Conservation (phyloP, 2,888 invertebrate genomes). For the Conomelus anceps region DNA sequence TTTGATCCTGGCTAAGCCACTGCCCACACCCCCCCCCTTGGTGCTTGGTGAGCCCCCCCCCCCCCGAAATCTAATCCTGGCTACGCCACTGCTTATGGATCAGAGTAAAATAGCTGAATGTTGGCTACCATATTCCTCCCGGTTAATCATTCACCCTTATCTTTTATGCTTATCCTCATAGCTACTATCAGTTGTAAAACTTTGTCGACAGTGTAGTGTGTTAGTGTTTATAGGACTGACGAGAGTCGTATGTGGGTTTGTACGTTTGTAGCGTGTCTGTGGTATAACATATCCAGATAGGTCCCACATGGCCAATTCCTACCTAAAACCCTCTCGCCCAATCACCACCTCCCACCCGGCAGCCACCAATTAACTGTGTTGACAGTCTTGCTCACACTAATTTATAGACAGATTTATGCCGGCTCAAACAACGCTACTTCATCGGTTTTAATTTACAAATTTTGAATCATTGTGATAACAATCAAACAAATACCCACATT, state of each 20-base stretch:
- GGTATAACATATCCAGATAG: not conserved
- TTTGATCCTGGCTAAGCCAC: too few relatives aligned
- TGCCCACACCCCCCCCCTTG: too few relatives aligned
- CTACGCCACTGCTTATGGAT: too few relatives aligned
- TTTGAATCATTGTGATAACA: not conserved
- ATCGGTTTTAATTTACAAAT: not conserved
- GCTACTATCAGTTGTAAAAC: not conserved
- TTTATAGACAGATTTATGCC: not conserved
- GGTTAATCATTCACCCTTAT: not conserved
- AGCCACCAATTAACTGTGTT: not conserved
- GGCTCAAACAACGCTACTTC: not conserved
- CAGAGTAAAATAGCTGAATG: not conserved
- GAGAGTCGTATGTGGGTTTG: not conserved
- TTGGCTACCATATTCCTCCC: not conserved
- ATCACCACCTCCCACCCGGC: too few relatives aligned
- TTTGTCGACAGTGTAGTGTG: not conserved
- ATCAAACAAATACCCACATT: too few relatives aligned
- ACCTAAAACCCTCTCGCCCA: not conserved
- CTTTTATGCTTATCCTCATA: not conserved
- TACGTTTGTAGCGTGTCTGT: not conserved
- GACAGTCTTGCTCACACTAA: not conserved
- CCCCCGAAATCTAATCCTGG: too few relatives aligned
- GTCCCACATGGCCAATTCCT: not conserved
- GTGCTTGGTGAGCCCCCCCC: too few relatives aligned
- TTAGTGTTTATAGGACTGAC: not conserved